Evolutionary conservation across 1,140 invertebrate genomes (phyloP).

Genomic region (Stegodyphus dumicola): DNA sequence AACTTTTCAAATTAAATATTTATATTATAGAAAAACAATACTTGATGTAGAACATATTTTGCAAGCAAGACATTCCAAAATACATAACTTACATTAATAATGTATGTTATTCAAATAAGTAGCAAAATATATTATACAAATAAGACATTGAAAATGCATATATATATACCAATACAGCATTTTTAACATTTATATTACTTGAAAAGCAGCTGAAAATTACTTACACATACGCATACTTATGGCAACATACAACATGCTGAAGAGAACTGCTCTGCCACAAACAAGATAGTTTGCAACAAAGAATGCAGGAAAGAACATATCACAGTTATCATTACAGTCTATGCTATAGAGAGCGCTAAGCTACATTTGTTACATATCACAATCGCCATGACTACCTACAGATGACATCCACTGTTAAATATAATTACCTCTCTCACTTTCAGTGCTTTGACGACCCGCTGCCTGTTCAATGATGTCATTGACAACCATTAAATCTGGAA

Average conservation of each 20-base stretch:
- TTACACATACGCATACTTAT: constrained; percentile 1
- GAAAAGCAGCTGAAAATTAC: neutral
- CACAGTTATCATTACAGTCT: constrained; percentile 15
- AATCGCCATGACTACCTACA: constrained; percentile 47
- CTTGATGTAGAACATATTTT: no score
- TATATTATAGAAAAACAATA: no score
- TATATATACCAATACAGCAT: neutral
- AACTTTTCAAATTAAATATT: no score
- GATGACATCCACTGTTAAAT: constrained; percentile 36
- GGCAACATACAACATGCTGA: constrained; percentile 29
- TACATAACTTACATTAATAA: no score
- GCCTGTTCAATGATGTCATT: constrained; percentile 98
- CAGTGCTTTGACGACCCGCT: constrained; percentile 83
- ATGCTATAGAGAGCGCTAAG: constrained; percentile 14
- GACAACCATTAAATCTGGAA: constrained; percentile 94
- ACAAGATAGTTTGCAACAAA: constrained; percentile 55
- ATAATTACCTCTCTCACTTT: constrained; percentile 79
- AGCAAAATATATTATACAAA: no score
- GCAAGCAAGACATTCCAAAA: no score
- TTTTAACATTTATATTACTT: neutral
- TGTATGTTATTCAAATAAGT: no score
- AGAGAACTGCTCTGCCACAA: constrained; percentile 48
- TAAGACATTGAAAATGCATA: no score
- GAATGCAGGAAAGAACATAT: constrained; percentile 16
- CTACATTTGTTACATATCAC: constrained; percentile 38